phyloP scores from a whole-genome alignment of 2,888 invertebrate genomes.

The Papilio gigon region DNA sequence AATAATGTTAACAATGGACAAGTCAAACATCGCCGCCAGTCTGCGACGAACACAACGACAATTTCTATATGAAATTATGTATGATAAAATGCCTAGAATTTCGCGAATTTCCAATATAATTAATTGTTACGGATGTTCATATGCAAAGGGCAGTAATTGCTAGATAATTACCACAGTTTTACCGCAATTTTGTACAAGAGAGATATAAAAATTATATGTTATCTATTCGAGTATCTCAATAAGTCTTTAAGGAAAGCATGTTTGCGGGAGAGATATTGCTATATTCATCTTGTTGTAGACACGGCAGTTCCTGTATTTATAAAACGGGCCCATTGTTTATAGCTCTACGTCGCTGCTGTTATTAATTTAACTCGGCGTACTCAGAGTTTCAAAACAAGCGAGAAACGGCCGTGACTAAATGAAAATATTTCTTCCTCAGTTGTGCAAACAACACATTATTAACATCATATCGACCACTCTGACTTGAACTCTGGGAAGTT shows the following conservation, averaged over 20 bases:
- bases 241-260: background rate
- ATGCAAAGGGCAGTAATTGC: no score
- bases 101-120: no score
- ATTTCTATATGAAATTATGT: no score
- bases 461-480: constrained; percentile 41
- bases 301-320: constrained; percentile 52
- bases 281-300: constrained; percentile 1
- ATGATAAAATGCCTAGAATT: no score
- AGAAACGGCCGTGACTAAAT: constrained; percentile 56
- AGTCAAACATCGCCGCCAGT: no score
- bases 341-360: constrained; percentile 49
- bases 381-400: constrained; percentile 64
- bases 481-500: constrained; percentile 25
- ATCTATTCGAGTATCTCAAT: no score
- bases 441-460: constrained; percentile 58
- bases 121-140: no score
- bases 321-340: constrained; percentile 62
- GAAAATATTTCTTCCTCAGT: constrained; percentile 69
- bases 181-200: no score
- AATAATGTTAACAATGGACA: no score
- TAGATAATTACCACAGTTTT: no score
- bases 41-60: no score
- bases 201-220: no score
- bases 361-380: constrained; percentile 58
- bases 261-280: background rate